Evolutionary conservation across 2,888 invertebrate genomes (phyloP).

Genomic region (Euzophera pinguis): DNA sequence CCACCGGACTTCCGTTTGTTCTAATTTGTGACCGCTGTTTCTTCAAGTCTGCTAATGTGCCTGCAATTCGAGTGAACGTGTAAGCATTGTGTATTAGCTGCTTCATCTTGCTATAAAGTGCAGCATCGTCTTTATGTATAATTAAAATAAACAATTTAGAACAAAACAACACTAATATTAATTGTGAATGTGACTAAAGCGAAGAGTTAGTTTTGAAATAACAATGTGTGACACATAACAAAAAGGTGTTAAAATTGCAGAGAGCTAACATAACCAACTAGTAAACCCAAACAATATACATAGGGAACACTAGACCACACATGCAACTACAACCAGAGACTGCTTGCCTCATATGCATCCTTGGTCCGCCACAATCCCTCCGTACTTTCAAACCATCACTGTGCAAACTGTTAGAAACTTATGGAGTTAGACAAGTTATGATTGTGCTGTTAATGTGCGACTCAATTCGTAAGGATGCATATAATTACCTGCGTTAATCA

Average conservation of each 20-base stretch:
- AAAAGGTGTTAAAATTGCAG: constrained; percentile 14
- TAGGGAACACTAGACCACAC: constrained; percentile 27
- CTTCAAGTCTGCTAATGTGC: constrained; percentile 95
- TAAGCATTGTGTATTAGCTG: neutral
- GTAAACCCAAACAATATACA: constrained; percentile 16
- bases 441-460: constrained; percentile 46
- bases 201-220: constrained; percentile 13
- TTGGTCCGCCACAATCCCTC: constrained; percentile 62
- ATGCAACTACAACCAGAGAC: constrained; percentile 58
- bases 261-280: constrained; percentile 21
- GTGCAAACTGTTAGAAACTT: constrained; percentile 69
- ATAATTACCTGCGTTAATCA: constrained; percentile 86
- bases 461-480: constrained; percentile 71
- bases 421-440: constrained; percentile 31
- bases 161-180: neutral
- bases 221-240: constrained; percentile 15
- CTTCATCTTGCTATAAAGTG: constrained; percentile 20
- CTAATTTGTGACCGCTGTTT: constrained; percentile 93
- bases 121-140: constrained; percentile 40
- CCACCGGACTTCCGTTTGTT: constrained; percentile 80
- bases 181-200: constrained; percentile 10
- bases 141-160: constrained; percentile 24
- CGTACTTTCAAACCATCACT: constrained; percentile 60
- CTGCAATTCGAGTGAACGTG: constrained; percentile 48
- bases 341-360: constrained; percentile 79